These are phyloP conservation scores for Prionace glauca DNA, from an alignment of 2,797 vertebrate species.

Conservation along the genomic window DNA sequence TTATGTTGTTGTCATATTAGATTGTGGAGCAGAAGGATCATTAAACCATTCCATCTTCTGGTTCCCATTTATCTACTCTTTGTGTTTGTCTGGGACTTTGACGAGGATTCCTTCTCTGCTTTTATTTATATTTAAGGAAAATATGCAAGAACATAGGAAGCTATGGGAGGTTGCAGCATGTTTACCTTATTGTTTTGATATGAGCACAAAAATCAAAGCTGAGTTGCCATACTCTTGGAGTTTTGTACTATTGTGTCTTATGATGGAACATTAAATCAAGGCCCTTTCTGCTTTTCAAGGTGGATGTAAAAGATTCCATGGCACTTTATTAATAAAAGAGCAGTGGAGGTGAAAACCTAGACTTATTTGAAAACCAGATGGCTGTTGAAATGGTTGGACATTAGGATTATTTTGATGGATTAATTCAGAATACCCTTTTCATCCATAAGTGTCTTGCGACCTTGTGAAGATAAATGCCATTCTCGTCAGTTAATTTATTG, in stretches of 20 bases:
- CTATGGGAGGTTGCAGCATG: background rate
- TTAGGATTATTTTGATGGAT: background rate
- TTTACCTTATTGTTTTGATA: background rate
- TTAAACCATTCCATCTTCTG: background rate
- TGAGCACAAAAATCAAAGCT: background rate
- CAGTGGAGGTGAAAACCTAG: background rate
- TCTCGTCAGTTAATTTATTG: background rate
- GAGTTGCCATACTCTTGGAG: background rate
- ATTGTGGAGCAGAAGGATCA: background rate
- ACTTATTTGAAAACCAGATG: background rate
- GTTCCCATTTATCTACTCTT: background rate
- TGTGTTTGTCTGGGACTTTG: background rate
- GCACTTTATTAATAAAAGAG: background rate
- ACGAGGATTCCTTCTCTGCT: background rate
- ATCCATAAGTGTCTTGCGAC: background rate
- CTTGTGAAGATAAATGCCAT: constrained; percentile 16
- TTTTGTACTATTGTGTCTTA: background rate
- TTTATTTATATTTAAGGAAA: background rate
- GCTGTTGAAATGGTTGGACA: background rate
- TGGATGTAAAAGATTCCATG: too few relatives aligned
- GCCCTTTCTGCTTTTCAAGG: background rate
- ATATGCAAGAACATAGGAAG: background rate
- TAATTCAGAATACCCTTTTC: background rate
- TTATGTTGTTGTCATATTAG: background rate
- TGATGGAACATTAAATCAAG: background rate